Evolutionary conservation across 1,140 invertebrate species (phyloP).

Genomic region (Neotoxoptera formosana): DNA sequence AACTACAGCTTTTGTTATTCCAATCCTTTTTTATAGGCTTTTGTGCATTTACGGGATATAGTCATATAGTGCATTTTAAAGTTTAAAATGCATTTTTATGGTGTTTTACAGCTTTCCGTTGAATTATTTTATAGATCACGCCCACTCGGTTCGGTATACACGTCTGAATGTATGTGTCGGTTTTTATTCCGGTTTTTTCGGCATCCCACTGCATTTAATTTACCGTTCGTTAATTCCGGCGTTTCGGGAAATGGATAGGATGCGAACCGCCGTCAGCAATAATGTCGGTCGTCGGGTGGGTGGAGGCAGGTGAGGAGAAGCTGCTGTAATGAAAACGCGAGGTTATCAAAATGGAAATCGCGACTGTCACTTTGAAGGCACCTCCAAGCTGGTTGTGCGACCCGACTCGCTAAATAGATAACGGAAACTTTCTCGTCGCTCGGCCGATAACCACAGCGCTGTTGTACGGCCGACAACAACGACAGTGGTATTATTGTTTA

Average conservation of each 20-base stretch:
- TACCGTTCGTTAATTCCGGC: not conserved
- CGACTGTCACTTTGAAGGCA: slow-evolving; percentile 2
- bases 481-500: not conserved
- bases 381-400: slow-evolving; percentile 2
- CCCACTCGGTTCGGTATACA: not conserved
- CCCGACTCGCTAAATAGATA: not conserved
- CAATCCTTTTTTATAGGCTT: too few species aligned
- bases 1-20: too few species aligned
- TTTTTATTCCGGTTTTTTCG: not conserved
- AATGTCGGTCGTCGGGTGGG: not conserved
- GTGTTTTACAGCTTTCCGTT: too few species aligned
- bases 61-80: too few species aligned
- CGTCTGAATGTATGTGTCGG: not conserved
- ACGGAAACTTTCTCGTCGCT: not conserved
- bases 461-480: not conserved
- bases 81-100: too few species aligned
- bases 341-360: slow-evolving; percentile 1
- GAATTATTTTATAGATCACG: not conserved
- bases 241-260: not conserved
- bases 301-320: not conserved
- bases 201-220: not conserved
- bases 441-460: not conserved
- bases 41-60: too few species aligned
- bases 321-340: not conserved
- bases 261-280: not conserved